Conservation (phyloP, 2,888 invertebrate species). For the Hirtodrosophila confusa region DNA sequence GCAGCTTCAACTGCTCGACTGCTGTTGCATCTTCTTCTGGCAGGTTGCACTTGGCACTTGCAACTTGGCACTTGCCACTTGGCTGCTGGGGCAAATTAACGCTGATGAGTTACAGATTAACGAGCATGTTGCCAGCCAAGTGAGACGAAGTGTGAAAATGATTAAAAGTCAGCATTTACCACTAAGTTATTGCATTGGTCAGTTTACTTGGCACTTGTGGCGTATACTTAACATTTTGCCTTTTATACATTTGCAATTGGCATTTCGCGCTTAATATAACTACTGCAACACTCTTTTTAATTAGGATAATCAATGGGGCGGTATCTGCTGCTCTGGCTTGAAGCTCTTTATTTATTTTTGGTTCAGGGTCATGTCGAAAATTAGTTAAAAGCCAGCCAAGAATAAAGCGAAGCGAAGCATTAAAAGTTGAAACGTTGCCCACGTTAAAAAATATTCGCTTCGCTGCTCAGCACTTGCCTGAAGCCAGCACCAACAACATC, state of each 20-base stretch:
- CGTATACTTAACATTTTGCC: constrained; percentile 29
- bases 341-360: not conserved
- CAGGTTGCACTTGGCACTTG: constrained; percentile 23
- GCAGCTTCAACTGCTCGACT: not conserved
- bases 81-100: constrained; percentile 54
- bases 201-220: constrained; percentile 1
- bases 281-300: not conserved
- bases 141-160: constrained; percentile 62
- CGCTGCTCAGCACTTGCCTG: constrained; percentile 12
- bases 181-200: constrained; percentile 25
- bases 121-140: constrained; percentile 52
- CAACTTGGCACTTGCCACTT: constrained; percentile 1
- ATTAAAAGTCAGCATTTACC: constrained; percentile 45
- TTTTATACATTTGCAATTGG: not conserved
- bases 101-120: constrained; percentile 63
- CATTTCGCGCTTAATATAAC: not conserved
- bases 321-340: not conserved
- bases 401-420: constrained; percentile 11
- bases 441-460: constrained; percentile 5
- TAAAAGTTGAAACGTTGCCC: constrained; percentile 10
- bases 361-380: constrained; percentile 25
- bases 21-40: constrained; percentile 7
- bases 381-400: constrained; percentile 12
- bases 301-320: not conserved
- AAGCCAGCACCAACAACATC: constrained; percentile 6